Evolutionary conservation across 2,113 vertebrate genomes (phyloP), one percentile per base, ranked within the genome.

Genomic region (Gallinago jamesoni): DNA sequence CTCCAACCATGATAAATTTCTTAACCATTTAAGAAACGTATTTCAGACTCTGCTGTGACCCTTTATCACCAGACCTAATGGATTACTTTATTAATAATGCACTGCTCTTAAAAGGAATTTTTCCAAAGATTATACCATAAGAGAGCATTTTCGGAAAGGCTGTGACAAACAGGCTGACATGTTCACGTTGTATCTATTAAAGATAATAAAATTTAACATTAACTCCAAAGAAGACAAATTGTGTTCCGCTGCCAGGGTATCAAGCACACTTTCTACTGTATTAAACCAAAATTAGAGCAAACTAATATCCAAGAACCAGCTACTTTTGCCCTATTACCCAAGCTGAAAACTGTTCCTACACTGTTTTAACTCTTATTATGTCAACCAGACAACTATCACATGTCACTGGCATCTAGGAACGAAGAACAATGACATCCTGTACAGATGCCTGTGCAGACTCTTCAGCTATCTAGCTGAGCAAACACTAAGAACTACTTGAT

Each of bases 11-110:
- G 97, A 98, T 98, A 97, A 97, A 97, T 95, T 97, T 94, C 98
- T 98, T 98, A 98, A 98, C 98, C 94, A 57, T 98, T 98, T 98
- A 97, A 96, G 96, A 98, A 98, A 97, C 64, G 69, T 98, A 97
- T 98, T 98, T 98, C 97, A 96, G 87, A 97, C 97, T 97, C 97
- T 96, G 94, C 97, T 95, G 96, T 98, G 98, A 98, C 98, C 98
- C 97, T 98, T 97, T 97, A 97, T 97, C 97, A 97, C 97, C 97
- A 96, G 97, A 98, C 98, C 97, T 98, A 98, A 98, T 98, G 98
- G 98, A 98, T 98, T 98, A 98, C 98, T 98, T 98, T 98, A 98
- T 98, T 98, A 98, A 98, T 98, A 98, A 98, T 98, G 98, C 96
- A 98, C 98, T 98, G 98, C 97, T 98, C 97, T 98, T 98, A 98